Conservation (phyloP, 1,140 invertebrate species). For the Euschistus heros region DNA sequence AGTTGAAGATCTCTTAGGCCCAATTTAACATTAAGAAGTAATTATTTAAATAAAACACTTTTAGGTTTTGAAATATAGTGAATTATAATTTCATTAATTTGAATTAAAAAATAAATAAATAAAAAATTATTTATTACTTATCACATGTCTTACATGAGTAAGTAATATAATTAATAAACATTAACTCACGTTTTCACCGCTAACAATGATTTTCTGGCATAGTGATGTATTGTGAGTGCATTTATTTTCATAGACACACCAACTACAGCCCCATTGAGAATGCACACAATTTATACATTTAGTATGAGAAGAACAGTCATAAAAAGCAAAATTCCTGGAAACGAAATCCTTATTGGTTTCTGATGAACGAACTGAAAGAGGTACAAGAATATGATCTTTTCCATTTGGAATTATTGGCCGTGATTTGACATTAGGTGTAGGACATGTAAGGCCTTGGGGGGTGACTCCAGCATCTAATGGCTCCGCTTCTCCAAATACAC, state of each 20-base stretch:
- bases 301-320: constrained; percentile 80
- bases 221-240: constrained; percentile 78
- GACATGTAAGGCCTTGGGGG: constrained; percentile 67
- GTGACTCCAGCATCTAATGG: constrained; percentile 78
- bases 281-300: constrained; percentile 77
- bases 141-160: too few species aligned
- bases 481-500: constrained; percentile 76
- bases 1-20: too few species aligned
- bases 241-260: constrained; percentile 92
- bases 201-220: constrained; percentile 67
- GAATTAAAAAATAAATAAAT: too few species aligned
- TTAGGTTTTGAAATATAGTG: too few species aligned
- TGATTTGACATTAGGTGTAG: constrained; percentile 63
- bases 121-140: too few species aligned
- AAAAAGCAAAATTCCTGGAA: constrained; percentile 84
- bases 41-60: too few species aligned
- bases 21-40: too few species aligned
- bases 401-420: constrained; percentile 68
- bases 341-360: constrained; percentile 95
- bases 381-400: constrained; percentile 81
- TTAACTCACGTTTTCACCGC: constrained; percentile 62
- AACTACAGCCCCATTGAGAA: constrained; percentile 84
- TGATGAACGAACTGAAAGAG: constrained; percentile 81
- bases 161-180: background rate
- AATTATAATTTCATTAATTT: too few species aligned